These are phyloP conservation scores for Drosophila subpulchrella DNA, from an alignment of 1,140 invertebrate species.

Conservation along the genomic window DNA sequence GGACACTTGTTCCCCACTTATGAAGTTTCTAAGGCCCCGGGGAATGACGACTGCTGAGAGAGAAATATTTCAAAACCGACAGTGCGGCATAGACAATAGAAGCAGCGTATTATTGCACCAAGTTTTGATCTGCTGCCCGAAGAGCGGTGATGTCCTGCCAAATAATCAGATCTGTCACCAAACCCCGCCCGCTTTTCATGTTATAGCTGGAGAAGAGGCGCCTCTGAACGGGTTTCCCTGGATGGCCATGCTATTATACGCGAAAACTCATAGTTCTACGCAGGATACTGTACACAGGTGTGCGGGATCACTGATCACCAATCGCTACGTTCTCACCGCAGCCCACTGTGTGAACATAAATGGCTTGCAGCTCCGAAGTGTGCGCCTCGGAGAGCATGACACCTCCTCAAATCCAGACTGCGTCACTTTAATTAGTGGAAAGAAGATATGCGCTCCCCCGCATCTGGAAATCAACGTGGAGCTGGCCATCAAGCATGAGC, in stretches of 20 bases:
- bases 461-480: constrained; percentile 87
- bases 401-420: constrained; percentile 57
- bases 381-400: constrained; percentile 79
- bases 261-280: background rate
- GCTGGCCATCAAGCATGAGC: constrained; percentile 87
- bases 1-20: background rate
- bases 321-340: constrained; percentile 85
- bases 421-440: constrained; percentile 47
- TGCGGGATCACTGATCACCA: constrained; percentile 69
- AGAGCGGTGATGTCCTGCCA: constrained; percentile 51
- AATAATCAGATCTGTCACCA: constrained; percentile 73
- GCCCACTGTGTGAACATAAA: constrained; percentile 86
- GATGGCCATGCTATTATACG: constrained; percentile 86
- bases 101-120: background rate
- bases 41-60: background rate
- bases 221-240: constrained; percentile 88
- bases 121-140: constrained; percentile 49
- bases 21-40: background rate
- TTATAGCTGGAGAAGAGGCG: constrained; percentile 87
- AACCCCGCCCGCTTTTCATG: constrained; percentile 82
- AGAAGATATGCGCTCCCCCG: constrained; percentile 37
- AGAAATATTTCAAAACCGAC: background rate
- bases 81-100: constrained; percentile 32
- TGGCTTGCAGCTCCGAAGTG: constrained; percentile 57
- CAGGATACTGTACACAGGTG: background rate